Conservation (phyloP, 2,888 invertebrate genomes). For the Nomada flava region DNA sequence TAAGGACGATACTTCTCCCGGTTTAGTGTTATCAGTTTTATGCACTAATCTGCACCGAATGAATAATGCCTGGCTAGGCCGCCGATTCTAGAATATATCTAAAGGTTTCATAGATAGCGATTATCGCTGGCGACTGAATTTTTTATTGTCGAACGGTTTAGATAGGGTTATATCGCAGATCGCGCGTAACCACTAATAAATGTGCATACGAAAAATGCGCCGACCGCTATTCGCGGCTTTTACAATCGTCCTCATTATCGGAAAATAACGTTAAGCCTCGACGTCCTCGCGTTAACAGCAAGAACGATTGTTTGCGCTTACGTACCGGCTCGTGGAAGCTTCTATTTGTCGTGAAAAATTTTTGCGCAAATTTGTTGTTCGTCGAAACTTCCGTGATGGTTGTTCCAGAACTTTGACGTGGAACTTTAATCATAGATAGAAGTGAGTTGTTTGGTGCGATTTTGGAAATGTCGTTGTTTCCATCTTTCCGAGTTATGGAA, state of each 20-base stretch:
- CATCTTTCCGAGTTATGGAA: neutral
- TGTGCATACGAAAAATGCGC: conserved; percentile 35
- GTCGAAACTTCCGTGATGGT: neutral
- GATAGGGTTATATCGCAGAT: conserved; percentile 51
- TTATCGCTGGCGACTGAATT: conserved; percentile 65
- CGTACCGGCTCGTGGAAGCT: neutral
- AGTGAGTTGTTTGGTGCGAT: neutral
- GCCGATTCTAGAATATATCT: conserved; percentile 67
- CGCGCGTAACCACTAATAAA: conserved; percentile 43
- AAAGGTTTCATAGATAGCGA: conserved; percentile 67
- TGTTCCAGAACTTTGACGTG: neutral
- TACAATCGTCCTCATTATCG: conserved; percentile 25
- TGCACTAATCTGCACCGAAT: neutral
- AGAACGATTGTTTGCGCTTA: conserved; percentile 11
- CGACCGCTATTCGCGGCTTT: conserved; percentile 14
- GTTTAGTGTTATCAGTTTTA: neutral
- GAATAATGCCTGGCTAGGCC: conserved; percentile 30
- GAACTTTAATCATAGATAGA: conserved; percentile 6
- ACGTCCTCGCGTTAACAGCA: neutral
- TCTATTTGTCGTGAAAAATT: conserved; percentile 7
- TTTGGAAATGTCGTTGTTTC: neutral
- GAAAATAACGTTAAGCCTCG: conserved; percentile 13
- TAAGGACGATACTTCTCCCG: neutral
- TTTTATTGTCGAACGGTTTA: conserved; percentile 52
- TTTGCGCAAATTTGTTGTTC: neutral